Percentiles rank a stretch among this genome's conserved stretches.
Evolutionary conservation across 1,140 invertebrate genomes (phyloP).

Genomic region (Danaus melanippus): DNA sequence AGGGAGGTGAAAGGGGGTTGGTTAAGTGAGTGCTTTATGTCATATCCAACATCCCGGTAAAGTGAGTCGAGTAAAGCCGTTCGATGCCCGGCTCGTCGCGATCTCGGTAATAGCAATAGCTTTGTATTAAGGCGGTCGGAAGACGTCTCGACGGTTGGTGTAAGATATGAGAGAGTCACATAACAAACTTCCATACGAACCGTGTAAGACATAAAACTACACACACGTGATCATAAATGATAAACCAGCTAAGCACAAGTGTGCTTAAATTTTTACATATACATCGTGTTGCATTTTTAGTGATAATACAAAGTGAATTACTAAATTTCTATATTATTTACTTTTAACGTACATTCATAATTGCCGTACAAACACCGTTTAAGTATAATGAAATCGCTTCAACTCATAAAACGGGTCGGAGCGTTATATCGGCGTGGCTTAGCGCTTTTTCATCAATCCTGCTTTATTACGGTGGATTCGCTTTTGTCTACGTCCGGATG

Average conservation of each 20-base stretch:
- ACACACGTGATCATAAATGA: no score
- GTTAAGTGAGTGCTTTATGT: conserved; percentile 68
- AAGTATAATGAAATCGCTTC: conserved; percentile 14
- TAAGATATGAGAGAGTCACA: conserved; percentile 12
- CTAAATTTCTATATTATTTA: no score
- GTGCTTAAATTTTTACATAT: no score
- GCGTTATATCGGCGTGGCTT: conserved; percentile 68
- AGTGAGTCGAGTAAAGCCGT: conserved; percentile 63
- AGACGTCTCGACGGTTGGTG: conserved; percentile 43
- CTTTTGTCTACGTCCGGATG: conserved; percentile 69
- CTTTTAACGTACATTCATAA: no score
- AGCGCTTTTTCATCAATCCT: conserved; percentile 74
- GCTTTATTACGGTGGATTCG: conserved; percentile 71
- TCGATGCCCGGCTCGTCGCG: conserved; percentile 60
- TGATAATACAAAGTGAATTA: no score
- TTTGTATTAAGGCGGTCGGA: conserved; percentile 69
- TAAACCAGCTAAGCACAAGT: no score
- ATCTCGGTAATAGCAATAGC: conserved; percentile 71
- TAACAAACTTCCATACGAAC: no score
- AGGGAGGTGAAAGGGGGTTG: conserved; percentile 24
- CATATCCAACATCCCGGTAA: conserved; percentile 69
- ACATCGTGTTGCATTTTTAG: no score
- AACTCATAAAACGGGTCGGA: conserved; percentile 14
- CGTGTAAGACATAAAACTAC: no score
- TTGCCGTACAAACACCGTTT: not conserved